phyloP scores from a whole-genome alignment of 2,888 invertebrate species.

The Oscheius sp. region DNA sequence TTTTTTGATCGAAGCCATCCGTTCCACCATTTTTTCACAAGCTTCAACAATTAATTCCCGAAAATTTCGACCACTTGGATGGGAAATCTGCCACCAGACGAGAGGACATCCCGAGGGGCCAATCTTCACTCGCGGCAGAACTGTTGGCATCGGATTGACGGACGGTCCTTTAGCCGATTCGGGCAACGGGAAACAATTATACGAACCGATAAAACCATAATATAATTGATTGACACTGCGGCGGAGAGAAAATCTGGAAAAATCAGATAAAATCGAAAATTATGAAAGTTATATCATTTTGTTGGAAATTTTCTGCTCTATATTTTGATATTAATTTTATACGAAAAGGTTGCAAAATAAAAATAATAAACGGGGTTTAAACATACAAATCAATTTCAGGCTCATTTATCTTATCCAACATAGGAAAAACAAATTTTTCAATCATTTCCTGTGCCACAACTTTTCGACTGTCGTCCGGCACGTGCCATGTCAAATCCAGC shows the following conservation, averaged over 20 bases:
- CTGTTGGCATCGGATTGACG: conserved; percentile 21
- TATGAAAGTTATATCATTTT: no score
- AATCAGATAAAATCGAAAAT: not conserved
- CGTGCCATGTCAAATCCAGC: conserved; percentile 37
- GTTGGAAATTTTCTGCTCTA: no score
- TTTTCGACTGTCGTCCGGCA: conserved; percentile 39
- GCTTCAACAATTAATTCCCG: conserved; percentile 12
- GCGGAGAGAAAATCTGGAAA: conserved; percentile 6
- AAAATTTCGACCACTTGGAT: conserved; percentile 27
- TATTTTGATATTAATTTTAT: no score
- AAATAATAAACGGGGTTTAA: not conserved
- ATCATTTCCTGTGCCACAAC: conserved; percentile 34
- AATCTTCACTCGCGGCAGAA: conserved; percentile 11
- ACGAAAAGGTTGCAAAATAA: conserved; percentile 10
- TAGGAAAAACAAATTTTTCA: conserved; percentile 41
- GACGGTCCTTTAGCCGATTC: not conserved
- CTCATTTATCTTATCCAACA: conserved; percentile 26
- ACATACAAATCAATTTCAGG: conserved; percentile 21
- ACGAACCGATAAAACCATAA: not conserved
- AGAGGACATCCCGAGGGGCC: conserved; percentile 25
- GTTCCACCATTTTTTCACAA: conserved; percentile 8
- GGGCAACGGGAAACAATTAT: conserved; percentile 21
- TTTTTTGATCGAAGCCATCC: conserved; percentile 1
- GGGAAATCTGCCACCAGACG: not conserved
- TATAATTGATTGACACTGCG: conserved; percentile 12